A percentile compares a stretch with the other conserved stretches of the same genome.
phyloP scores from a whole-genome alignment of 2,797 vertebrate genomes.

The Intellagama lesueurii region DNA sequence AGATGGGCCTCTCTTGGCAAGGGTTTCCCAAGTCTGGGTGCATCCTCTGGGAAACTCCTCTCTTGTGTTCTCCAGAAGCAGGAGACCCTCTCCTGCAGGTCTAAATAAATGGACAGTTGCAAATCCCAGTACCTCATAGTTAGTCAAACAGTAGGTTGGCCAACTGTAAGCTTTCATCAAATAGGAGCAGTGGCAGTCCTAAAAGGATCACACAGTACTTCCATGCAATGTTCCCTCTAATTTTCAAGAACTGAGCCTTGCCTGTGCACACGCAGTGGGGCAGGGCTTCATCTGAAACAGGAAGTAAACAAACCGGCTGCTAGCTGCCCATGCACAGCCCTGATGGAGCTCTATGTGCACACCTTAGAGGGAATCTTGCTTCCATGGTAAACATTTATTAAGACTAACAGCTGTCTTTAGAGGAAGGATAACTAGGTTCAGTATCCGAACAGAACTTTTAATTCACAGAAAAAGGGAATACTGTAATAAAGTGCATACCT shows the following conservation, averaged over 20 bases:
- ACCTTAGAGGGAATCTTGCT: too few relatives aligned
- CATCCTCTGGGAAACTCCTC: background rate
- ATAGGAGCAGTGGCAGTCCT: background rate
- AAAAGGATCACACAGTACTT: background rate
- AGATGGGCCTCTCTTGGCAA: too few relatives aligned
- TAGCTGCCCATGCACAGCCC: too few relatives aligned
- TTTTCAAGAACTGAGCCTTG: too few relatives aligned
- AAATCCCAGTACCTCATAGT: background rate
- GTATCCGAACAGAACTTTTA: too few relatives aligned
- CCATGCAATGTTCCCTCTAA: too few relatives aligned
- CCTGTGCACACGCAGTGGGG: too few relatives aligned
- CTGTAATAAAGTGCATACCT: background rate
- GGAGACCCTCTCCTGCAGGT: background rate
- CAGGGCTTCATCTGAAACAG: too few relatives aligned
- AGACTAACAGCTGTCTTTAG: background rate
- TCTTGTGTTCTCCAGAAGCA: background rate
- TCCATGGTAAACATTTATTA: background rate
- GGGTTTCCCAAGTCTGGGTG: background rate
- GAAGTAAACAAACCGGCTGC: too few relatives aligned
- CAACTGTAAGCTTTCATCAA: background rate
- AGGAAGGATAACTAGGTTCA: background rate
- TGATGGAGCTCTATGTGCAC: too few relatives aligned
- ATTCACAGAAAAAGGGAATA: background rate
- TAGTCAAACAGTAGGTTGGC: background rate
- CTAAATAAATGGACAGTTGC: background rate